A percentile compares a stretch with the other conserved stretches of the same genome.
Evolutionary conservation across 2,797 vertebrate species (phyloP).

Genomic region (Catostomus latipinnis): DNA sequence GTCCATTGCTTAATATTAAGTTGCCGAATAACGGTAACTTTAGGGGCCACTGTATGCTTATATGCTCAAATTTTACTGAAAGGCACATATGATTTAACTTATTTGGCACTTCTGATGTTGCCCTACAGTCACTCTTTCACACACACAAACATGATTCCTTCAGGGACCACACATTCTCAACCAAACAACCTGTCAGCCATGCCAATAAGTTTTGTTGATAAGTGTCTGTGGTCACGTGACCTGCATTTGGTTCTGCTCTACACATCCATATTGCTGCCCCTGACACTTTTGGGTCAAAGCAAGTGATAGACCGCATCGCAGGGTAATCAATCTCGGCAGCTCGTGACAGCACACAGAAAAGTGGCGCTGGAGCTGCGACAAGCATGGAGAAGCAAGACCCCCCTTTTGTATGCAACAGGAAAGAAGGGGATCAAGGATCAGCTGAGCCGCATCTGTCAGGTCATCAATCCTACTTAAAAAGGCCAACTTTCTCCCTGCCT

Average conservation of each 20-base stretch:
- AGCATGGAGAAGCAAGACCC: conserved; percentile 43
- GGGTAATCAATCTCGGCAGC: conserved; percentile 66
- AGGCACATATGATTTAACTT: too few species aligned
- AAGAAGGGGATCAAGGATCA: conserved; percentile 43
- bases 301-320: conserved; percentile 67
- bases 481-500: conserved; percentile 67
- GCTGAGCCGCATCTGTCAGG: conserved; percentile 65
- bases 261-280: conserved; percentile 56
- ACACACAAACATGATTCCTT: not conserved
- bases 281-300: conserved; percentile 78
- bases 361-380: conserved; percentile 2
- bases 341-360: conserved; percentile 55
- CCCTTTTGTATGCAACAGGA: conserved; percentile 34
- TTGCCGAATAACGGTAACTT: too few species aligned
- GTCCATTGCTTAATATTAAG: too few species aligned
- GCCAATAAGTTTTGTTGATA: conserved; percentile 67
- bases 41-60: too few species aligned
- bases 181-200: conserved; percentile 64
- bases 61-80: too few species aligned
- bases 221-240: conserved; percentile 40
- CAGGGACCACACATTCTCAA: conserved; percentile 59
- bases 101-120: too few species aligned
- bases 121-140: conserved; percentile 66
- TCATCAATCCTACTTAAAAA: conserved; percentile 81
- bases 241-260: conserved; percentile 28